Conservation (phyloP, 2,797 vertebrate species). For the Chiroxiphia lanceolata region DNA sequence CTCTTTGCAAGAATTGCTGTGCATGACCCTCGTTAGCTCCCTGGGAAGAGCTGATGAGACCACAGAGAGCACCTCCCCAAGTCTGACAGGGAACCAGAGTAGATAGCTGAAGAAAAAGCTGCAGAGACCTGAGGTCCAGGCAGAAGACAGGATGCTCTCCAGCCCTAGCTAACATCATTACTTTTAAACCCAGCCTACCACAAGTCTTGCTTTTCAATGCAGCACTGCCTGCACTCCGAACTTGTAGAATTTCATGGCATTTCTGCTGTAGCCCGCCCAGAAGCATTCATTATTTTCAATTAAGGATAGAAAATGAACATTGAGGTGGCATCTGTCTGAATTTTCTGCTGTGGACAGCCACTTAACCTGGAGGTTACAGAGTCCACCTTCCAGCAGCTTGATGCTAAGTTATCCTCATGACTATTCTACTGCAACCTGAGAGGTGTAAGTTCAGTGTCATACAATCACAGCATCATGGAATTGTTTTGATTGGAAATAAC, state of each 20-base stretch:
- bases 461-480: not conserved
- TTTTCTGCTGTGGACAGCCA: not conserved
- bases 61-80: not conserved
- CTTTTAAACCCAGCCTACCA: not conserved
- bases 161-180: accelerated
- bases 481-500: not conserved
- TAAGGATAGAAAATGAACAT: not conserved
- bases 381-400: not conserved
- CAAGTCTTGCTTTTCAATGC: not conserved
- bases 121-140: not conserved
- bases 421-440: not conserved
- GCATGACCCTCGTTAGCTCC: not conserved
- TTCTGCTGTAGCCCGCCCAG: not conserved
- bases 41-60: not conserved
- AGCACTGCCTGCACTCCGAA: not conserved
- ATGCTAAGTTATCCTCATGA: not conserved
- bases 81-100: not conserved
- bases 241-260: not conserved
- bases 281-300: not conserved
- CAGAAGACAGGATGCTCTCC: not conserved
- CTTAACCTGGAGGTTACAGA: not conserved
- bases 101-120: not conserved
- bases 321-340: not conserved
- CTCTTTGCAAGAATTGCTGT: not conserved
- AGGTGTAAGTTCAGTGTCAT: no score